Percentiles rank a stretch among this genome's conserved stretches.
Conservation (phyloP, 2,888 invertebrate genomes). For the Calliopum simillimum region DNA sequence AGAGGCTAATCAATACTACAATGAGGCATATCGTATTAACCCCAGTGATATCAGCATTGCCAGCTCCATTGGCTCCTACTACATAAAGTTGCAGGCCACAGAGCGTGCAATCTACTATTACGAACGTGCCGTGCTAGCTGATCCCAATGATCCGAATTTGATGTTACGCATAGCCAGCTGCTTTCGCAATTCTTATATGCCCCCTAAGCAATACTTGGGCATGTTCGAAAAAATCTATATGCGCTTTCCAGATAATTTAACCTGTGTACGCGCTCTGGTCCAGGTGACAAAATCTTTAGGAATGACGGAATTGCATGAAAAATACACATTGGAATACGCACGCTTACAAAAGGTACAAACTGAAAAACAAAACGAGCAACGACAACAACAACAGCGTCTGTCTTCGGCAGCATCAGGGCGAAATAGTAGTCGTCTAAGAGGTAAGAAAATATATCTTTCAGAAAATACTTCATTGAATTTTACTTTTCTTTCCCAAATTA, state of each 20-base stretch:
- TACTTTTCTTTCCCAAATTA: conserved; percentile 24
- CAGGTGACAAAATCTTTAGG: conserved; percentile 75
- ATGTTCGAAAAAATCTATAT: conserved; percentile 74
- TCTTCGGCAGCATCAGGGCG: conserved; percentile 55
- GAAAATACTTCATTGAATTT: background rate
- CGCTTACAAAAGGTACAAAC: conserved; percentile 70
- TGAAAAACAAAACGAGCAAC: conserved; percentile 59
- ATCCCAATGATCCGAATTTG: conserved; percentile 86
- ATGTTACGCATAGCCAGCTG: conserved; percentile 88
- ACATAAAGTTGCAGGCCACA: conserved; percentile 87
- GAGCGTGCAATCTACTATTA: conserved; percentile 89
- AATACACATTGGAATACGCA: conserved; percentile 86
- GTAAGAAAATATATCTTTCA: conserved; percentile 41
- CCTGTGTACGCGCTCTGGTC: conserved; percentile 81
- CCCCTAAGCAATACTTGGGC: conserved; percentile 68
- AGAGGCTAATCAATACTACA: conserved; percentile 73
- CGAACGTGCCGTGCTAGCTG: conserved; percentile 80
- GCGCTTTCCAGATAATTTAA: conserved; percentile 93
- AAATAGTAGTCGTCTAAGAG: conserved; percentile 50
- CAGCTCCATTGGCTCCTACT: conserved; percentile 90
- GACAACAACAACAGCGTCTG: conserved; percentile 58
- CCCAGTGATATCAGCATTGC: conserved; percentile 74
- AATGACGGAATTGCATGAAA: conserved; percentile 83
- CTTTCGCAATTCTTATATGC: conserved; percentile 80
- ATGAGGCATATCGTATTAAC: conserved; percentile 64